phyloP scores from a whole-genome alignment of 2,888 invertebrate species.

The Eulithis testata region DNA sequence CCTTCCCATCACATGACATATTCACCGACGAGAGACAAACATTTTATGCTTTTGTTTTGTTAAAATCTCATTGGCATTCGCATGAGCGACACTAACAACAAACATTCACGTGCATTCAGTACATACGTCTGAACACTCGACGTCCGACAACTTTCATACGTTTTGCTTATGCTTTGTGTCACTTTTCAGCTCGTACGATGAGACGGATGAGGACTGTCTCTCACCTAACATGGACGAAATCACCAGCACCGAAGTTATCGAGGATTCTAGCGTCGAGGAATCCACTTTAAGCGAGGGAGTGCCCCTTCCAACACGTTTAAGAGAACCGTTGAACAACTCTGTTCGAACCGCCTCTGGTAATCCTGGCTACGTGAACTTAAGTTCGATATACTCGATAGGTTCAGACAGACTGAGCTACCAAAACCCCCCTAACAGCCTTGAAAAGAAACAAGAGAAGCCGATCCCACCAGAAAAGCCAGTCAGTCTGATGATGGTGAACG shows the following conservation, averaged over 20 bases:
- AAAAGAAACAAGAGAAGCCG: slow-evolving; percentile 74
- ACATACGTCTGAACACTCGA: slow-evolving; percentile 58
- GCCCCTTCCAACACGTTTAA: slow-evolving; percentile 39
- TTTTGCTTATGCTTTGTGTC: slow-evolving; percentile 17
- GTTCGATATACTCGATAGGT: slow-evolving; percentile 77
- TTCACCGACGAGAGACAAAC: slow-evolving; percentile 43
- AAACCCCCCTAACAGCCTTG: slow-evolving; percentile 57
- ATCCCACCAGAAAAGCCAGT: slow-evolving; percentile 80
- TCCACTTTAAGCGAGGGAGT: slow-evolving; percentile 70
- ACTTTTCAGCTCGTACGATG: slow-evolving; percentile 87
- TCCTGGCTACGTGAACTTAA: slow-evolving; percentile 74
- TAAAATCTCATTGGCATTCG: slow-evolving; percentile 68
- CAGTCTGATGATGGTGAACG: slow-evolving; percentile 79
- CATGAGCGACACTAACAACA: slow-evolving; percentile 73
- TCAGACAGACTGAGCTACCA: slow-evolving; percentile 60
- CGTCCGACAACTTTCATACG: slow-evolving; percentile 2
- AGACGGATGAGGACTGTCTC: slow-evolving; percentile 87
- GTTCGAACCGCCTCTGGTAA: slow-evolving; percentile 45
- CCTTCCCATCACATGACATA: slow-evolving; percentile 45
- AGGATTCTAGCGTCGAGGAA: slow-evolving; percentile 79
- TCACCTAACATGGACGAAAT: slow-evolving; percentile 88
- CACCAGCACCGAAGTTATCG: slow-evolving; percentile 76
- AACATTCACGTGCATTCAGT: slow-evolving; percentile 77
- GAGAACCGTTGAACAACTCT: slow-evolving; percentile 29
- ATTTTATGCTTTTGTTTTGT: slow-evolving; percentile 73